Evolutionary conservation across 30 jellyfish, hydroid and myxozoan genomes (phyloP).

Genomic region (Aurelia sp.): DNA sequence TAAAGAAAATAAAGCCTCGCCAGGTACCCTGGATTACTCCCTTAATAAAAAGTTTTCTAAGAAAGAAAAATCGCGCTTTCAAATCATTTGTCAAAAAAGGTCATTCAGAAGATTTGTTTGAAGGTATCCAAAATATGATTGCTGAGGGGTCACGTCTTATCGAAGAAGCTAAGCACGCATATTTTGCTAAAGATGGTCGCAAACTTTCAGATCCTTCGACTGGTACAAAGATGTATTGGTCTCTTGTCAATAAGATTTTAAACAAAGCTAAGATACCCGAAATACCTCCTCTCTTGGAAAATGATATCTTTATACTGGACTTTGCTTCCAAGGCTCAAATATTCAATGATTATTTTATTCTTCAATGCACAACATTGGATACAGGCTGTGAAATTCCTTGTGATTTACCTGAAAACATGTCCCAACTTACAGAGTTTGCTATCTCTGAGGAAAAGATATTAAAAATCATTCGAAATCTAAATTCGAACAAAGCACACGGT

Average conservation of each 20-base stretch:
- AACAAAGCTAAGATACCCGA: conserved; percentile 22
- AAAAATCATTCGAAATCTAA: background rate
- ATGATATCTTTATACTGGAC: conserved; percentile 11
- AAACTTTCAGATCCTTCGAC: conserved; percentile 27
- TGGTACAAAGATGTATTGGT: conserved; percentile 54
- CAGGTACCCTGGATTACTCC: no score
- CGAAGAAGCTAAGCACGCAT: conserved; percentile 29
- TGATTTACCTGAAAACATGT: no score
- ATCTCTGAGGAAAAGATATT: background rate
- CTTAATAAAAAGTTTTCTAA: no score
- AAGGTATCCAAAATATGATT: conserved; percentile 24
- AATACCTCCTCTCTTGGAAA: conserved; percentile 47
- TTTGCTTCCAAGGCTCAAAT: conserved; percentile 50
- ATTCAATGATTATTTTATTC: conserved; percentile 19
- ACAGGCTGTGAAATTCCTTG: no score
- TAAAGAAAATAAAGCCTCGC: background rate
- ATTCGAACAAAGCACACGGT: conserved; percentile 30
- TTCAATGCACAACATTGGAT: no score
- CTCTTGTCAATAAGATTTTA: conserved; percentile 16
- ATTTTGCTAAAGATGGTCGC: conserved; percentile 30
- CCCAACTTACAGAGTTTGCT: no score
- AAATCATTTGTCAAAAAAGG: conserved; percentile 37
- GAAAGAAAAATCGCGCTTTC: background rate
- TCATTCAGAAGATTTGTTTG: conserved; percentile 17
- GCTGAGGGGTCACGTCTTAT: background rate